phyloP scores from a whole-genome alignment of 2,797 vertebrate species.

The Micropoecilia bifurca region DNA sequence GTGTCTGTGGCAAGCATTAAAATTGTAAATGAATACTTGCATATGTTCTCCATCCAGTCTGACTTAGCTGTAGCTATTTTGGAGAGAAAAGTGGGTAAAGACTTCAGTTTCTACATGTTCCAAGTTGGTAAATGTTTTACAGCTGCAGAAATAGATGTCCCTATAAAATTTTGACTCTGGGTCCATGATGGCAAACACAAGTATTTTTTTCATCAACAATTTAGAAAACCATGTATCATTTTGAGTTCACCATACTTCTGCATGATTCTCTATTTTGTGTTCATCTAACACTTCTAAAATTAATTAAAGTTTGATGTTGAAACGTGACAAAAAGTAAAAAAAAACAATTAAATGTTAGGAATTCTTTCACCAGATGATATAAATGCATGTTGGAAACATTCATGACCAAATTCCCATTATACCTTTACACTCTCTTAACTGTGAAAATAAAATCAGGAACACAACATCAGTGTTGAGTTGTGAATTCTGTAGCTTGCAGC shows the following conservation, averaged over 20 bases:
- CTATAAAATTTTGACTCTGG: not conserved
- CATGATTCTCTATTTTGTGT: not conserved
- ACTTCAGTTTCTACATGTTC: not conserved
- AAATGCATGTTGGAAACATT: not conserved
- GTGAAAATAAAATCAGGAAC: constrained; percentile 35
- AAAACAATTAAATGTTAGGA: not conserved
- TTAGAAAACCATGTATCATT: not conserved
- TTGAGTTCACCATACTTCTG: not conserved
- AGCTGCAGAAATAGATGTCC: not conserved
- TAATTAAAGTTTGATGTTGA: not conserved
- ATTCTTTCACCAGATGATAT: not conserved
- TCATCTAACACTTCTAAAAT: not conserved
- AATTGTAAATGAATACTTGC: too few species aligned
- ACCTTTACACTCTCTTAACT: constrained; percentile 28
- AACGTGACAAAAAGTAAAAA: not conserved
- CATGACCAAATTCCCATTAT: constrained; percentile 50
- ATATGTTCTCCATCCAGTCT: not conserved
- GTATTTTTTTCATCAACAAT: not conserved
- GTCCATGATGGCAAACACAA: not conserved
- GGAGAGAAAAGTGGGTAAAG: not conserved
- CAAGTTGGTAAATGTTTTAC: not conserved
- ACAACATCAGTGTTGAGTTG: constrained; percentile 47
- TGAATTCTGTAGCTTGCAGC: constrained; percentile 36
- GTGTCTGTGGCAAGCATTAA: too few species aligned
- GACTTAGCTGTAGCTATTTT: not conserved